phyloP scores from a whole-genome alignment of 1,140 invertebrate species.

The Cyphomyrmex costatus region DNA sequence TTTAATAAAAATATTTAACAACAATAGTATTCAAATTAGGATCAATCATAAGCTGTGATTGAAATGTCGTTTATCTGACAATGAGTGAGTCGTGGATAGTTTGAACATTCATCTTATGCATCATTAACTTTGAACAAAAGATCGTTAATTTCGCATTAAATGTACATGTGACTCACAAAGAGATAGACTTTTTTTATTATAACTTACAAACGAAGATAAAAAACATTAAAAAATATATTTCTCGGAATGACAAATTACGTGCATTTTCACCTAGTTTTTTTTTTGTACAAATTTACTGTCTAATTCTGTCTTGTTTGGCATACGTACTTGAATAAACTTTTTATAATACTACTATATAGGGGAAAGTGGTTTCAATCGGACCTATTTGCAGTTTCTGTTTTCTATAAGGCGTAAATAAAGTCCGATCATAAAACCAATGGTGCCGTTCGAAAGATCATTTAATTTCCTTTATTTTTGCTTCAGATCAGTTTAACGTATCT shows the following conservation, averaged over 20 bases:
- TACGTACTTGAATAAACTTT: neutral
- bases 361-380: no score
- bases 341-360: neutral
- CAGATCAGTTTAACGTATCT: no score
- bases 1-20: neutral
- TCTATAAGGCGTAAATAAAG: no score
- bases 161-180: neutral
- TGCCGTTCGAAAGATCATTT: no score
- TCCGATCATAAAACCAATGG: no score
- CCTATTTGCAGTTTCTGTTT: no score
- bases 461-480: no score
- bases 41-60: neutral
- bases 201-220: neutral
- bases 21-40: neutral
- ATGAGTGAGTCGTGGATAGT: neutral
- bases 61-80: neutral
- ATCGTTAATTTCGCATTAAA: neutral
- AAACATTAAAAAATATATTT: neutral
- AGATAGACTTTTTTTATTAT: neutral
- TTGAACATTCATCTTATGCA: conserved; percentile 8
- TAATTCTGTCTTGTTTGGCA: neutral
- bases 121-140: conserved; percentile 27
- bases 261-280: neutral
- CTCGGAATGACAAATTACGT: neutral
- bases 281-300: neutral